These are phyloP conservation scores for Sinocyclocheilus grahami DNA, from an alignment of 2,113 vertebrate genomes.

Conservation along the genomic window DNA sequence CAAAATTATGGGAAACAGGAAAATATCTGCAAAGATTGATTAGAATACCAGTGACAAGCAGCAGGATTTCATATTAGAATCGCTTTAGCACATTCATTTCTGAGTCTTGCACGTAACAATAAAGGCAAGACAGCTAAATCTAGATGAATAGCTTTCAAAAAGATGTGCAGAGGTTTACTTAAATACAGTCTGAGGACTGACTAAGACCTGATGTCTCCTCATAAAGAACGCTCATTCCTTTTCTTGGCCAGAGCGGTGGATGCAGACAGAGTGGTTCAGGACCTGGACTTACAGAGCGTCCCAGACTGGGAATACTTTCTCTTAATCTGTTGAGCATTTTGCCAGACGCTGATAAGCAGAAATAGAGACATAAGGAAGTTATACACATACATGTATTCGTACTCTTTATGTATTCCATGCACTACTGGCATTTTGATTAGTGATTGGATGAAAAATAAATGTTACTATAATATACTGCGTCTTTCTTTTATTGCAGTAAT, in stretches of 20 bases:
- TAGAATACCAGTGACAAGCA: not conserved
- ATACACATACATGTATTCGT: not conserved
- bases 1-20: not conserved
- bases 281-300: slow-evolving; percentile 21
- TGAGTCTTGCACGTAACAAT: slow-evolving; percentile 22
- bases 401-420: not conserved
- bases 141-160: slow-evolving; percentile 45
- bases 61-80: slow-evolving; percentile 14
- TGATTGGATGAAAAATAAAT: not conserved
- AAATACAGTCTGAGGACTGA: not conserved
- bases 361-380: slow-evolving; percentile 5
- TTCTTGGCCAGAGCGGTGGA: slow-evolving; percentile 33
- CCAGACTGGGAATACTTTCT: slow-evolving; percentile 24
- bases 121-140: slow-evolving; percentile 41
- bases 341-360: slow-evolving; percentile 1
- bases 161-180: slow-evolving; percentile 26
- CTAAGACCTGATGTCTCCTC: not conserved
- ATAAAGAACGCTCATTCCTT: slow-evolving; percentile 22
- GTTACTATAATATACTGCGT: not conserved
- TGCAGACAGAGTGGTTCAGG: slow-evolving; percentile 44
- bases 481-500: not conserved
- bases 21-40: slow-evolving; percentile 10
- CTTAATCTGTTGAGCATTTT: slow-evolving; percentile 27
- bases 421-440: not conserved
- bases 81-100: slow-evolving; percentile 26